Percentiles rank a stretch among this genome's conserved stretches.
Conservation (phyloP, 92 coral and sea anemone genomes). For the Porites rus region DNA sequence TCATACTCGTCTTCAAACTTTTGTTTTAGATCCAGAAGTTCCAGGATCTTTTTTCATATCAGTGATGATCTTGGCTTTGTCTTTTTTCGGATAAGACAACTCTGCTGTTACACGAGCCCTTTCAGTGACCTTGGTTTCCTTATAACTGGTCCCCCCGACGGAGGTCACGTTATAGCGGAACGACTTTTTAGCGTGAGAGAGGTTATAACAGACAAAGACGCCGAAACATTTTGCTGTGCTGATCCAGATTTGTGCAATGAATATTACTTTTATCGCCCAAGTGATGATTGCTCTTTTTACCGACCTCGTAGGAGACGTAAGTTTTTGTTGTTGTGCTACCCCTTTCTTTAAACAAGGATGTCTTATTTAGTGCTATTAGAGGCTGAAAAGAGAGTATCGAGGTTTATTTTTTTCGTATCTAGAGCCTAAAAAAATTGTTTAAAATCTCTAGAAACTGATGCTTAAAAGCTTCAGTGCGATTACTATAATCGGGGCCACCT, state of each 20-base stretch:
- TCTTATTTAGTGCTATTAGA: too few species aligned
- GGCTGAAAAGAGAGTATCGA: too few species aligned
- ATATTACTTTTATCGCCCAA: constrained; percentile 59
- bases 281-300: constrained; percentile 43
- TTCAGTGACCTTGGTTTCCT: constrained; percentile 36
- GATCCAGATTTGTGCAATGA: constrained; percentile 33
- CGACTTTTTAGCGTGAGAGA: not conserved
- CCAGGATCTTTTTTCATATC: not conserved
- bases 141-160: constrained; percentile 39
- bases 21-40: constrained; percentile 7
- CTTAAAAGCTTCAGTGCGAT: too few species aligned
- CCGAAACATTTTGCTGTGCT: constrained; percentile 58
- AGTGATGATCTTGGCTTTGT: not conserved
- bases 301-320: constrained; percentile 36
- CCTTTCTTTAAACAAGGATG: not conserved
- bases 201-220: constrained; percentile 39
- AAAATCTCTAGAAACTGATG: too few species aligned
- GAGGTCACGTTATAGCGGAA: constrained; percentile 22
- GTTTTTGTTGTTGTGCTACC: not conserved
- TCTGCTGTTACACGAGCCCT: constrained; percentile 58
- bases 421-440: too few species aligned
- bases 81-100: constrained; percentile 7
- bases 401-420: too few species aligned
- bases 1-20: not conserved
- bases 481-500: too few species aligned